These are phyloP conservation scores for Acronicta leporina DNA, from an alignment of 2,888 invertebrate species.

Conservation along the genomic window DNA sequence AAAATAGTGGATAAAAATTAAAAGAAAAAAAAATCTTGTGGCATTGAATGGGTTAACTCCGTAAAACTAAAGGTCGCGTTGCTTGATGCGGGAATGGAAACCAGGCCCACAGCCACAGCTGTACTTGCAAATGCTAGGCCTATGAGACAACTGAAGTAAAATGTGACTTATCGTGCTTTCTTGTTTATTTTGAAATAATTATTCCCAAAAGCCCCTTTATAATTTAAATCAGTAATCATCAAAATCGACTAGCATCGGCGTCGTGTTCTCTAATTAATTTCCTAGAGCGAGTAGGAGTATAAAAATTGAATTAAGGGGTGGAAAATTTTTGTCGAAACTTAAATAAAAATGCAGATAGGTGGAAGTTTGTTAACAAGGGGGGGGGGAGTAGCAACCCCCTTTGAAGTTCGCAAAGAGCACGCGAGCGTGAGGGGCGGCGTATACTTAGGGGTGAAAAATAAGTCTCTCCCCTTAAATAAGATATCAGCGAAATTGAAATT, in stretches of 20 bases:
- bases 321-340: conserved; percentile 84
- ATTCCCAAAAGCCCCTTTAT: conserved; percentile 7
- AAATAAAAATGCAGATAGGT: conserved; percentile 81
- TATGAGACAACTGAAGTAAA: too few relatives aligned
- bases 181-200: conserved; percentile 11
- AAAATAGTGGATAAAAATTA: too few relatives aligned
- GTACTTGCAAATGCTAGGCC: too few relatives aligned
- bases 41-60: too few relatives aligned
- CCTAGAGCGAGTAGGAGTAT: conserved; percentile 67
- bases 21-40: too few relatives aligned
- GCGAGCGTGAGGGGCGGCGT: conserved; percentile 58
- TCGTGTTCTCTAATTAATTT: conserved; percentile 69
- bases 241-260: conserved; percentile 38
- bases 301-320: conserved; percentile 80
- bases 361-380: conserved; percentile 76
- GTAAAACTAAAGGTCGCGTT: too few relatives aligned
- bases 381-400: conserved; percentile 74
- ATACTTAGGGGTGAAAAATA: conserved; percentile 86
- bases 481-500: conserved; percentile 61
- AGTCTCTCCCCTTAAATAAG: conserved; percentile 80
- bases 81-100: too few relatives aligned
- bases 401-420: conserved; percentile 71
- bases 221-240: conserved; percentile 43
- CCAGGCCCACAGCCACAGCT: too few relatives aligned
- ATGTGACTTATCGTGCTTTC: too few relatives aligned